phyloP scores from a whole-genome alignment of 2,888 invertebrate species.

The Pardosa pseudoannulata region DNA sequence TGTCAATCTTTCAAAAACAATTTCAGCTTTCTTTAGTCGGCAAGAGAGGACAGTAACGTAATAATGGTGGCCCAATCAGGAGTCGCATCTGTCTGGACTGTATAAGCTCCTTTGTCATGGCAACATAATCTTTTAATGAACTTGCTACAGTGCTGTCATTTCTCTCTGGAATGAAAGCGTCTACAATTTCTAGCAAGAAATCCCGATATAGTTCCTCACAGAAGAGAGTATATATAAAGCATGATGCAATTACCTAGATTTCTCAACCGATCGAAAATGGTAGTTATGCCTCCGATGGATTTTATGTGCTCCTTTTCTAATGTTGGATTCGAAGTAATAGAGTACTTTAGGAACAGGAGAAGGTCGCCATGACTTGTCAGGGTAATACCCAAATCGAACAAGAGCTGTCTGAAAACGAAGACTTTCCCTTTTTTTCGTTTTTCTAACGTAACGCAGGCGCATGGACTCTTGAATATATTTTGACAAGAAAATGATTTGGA shows the following conservation, averaged over 20 bases:
- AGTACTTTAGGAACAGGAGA: not conserved
- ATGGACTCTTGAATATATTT: not conserved
- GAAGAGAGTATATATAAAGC: not conserved
- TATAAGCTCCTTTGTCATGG: not conserved
- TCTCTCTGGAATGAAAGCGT: no score
- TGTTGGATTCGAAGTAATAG: not conserved
- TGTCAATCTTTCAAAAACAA: no score
- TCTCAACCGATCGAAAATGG: not conserved
- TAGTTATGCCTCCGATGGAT: not conserved
- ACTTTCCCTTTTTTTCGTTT: not conserved
- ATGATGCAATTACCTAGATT: not conserved
- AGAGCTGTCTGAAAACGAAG: not conserved
- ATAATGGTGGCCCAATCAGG: no score
- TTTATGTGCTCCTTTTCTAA: not conserved
- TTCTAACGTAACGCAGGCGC: not conserved
- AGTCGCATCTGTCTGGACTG: no score
- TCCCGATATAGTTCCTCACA: not conserved
- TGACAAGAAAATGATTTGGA: not conserved
- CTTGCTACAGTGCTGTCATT: not conserved
- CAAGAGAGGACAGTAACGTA: no score
- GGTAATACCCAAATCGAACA: not conserved
- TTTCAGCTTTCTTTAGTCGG: no score
- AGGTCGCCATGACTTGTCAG: not conserved
- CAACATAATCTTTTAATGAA: not conserved
- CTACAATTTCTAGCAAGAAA: not conserved